Evolutionary conservation across 2,888 invertebrate species (phyloP).

Genomic region (Thera obeliscata): DNA sequence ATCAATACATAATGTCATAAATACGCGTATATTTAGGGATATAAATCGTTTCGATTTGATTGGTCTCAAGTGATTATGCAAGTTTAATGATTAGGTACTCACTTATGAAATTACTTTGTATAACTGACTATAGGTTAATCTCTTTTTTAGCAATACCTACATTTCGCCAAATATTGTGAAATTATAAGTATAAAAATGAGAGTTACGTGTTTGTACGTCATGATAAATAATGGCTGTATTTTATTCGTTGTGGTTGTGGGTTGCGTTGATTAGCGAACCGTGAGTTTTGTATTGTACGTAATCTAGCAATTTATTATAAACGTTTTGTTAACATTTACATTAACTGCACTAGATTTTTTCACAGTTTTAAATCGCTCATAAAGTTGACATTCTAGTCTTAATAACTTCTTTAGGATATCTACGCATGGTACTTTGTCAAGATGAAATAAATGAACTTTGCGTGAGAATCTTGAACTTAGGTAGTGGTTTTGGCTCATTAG

Average conservation of each 20-base stretch:
- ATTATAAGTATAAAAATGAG: constrained; percentile 9
- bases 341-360: constrained; percentile 23
- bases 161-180: constrained; percentile 59
- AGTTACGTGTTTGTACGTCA: not conserved
- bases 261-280: constrained; percentile 9
- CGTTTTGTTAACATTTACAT: constrained; percentile 6
- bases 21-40: not conserved
- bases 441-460: constrained; percentile 30
- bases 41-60: not conserved
- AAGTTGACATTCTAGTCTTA: constrained; percentile 66
- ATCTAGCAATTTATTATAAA: constrained; percentile 27
- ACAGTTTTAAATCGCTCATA: constrained; percentile 31
- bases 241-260: not conserved
- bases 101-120: not conserved
- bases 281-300: constrained; percentile 4
- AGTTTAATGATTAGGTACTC: not conserved
- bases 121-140: constrained; percentile 8
- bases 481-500: constrained; percentile 63
- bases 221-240: not conserved
- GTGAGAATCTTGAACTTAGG: constrained; percentile 26
- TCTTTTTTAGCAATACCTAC: constrained; percentile 53
- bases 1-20: not conserved
- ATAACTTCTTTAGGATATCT: constrained; percentile 36
- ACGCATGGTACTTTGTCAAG: constrained; percentile 41
- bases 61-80: not conserved